Conservation (phyloP, 2,888 invertebrate species). For the Emmelina monodactyla region DNA sequence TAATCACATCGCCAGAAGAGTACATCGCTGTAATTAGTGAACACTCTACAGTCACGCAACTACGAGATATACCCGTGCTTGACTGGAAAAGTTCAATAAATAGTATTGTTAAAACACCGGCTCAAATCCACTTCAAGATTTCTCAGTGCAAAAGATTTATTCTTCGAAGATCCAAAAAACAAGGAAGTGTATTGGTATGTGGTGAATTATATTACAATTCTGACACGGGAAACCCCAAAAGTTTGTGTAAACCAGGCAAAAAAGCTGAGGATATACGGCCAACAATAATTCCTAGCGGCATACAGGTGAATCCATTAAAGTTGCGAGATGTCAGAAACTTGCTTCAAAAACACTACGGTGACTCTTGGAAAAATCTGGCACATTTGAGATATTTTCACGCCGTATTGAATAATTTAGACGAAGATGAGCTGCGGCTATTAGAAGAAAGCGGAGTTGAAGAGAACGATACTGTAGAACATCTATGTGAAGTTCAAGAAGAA, state of each 20-base stretch:
- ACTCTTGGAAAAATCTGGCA: background rate
- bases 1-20: slow-evolving; percentile 2
- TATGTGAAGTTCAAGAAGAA: slow-evolving; percentile 2
- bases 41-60: slow-evolving; percentile 6
- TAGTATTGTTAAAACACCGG: slow-evolving; percentile 1
- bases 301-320: slow-evolving; percentile 1
- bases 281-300: slow-evolving; percentile 1
- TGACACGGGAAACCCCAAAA: slow-evolving; percentile 3
- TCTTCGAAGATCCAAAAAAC: slow-evolving; percentile 6
- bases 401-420: slow-evolving; percentile 2
- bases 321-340: slow-evolving; percentile 8
- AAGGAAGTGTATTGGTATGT: slow-evolving; percentile 3
- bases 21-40: slow-evolving; percentile 4
- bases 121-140: slow-evolving; percentile 4
- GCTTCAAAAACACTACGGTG: slow-evolving; percentile 9
- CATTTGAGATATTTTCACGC: slow-evolving; percentile 3
- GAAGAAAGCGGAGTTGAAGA: slow-evolving; percentile 4
- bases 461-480: slow-evolving; percentile 3
- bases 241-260: slow-evolving; percentile 2
- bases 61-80: slow-evolving; percentile 2
- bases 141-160: slow-evolving; percentile 5
- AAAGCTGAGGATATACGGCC: slow-evolving; percentile 3
- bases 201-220: slow-evolving; percentile 6
- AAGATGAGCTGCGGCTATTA: slow-evolving; percentile 3
- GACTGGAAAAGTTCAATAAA: slow-evolving; percentile 1